Conservation (phyloP, 2,888 invertebrate genomes). For the Melikaiella ostensackeni region DNA sequence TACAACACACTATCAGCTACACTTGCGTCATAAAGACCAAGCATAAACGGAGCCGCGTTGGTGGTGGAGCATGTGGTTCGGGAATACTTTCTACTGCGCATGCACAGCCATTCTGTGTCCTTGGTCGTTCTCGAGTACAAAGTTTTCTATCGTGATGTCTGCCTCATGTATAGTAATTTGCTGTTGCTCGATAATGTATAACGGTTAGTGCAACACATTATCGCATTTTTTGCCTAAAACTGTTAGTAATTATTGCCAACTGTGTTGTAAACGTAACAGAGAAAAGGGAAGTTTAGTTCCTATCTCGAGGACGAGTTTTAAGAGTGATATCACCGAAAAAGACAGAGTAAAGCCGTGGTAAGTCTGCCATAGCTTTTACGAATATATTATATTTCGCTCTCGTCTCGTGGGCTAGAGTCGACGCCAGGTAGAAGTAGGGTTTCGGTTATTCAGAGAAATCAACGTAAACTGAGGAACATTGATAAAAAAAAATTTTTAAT, state of each 20-base stretch:
- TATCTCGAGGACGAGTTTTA: neutral
- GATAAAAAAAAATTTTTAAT: neutral
- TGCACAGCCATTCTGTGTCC: neutral
- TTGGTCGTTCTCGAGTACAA: neutral
- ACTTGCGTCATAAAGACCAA: slow-evolving; percentile 4
- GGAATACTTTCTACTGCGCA: slow-evolving; percentile 2
- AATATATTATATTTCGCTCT: neutral
- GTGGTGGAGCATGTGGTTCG: neutral
- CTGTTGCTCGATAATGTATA: slow-evolving; percentile 18
- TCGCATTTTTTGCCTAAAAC: neutral
- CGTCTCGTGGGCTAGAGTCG: neutral
- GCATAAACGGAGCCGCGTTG: neutral
- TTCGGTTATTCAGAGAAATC: neutral
- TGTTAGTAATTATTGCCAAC: neutral
- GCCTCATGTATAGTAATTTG: slow-evolving; percentile 34
- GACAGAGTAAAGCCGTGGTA: neutral
- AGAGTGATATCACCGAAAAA: neutral
- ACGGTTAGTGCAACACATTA: slow-evolving; percentile 26
- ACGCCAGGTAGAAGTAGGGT: neutral
- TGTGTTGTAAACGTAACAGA: neutral
- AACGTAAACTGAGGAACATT: neutral
- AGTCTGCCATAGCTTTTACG: neutral
- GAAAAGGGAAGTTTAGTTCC: neutral
- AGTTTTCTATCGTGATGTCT: neutral
- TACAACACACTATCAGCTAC: neutral